These are phyloP conservation scores for Bufo gargarizans DNA, from an alignment of 2,113 vertebrate species.

Conservation along the genomic window DNA sequence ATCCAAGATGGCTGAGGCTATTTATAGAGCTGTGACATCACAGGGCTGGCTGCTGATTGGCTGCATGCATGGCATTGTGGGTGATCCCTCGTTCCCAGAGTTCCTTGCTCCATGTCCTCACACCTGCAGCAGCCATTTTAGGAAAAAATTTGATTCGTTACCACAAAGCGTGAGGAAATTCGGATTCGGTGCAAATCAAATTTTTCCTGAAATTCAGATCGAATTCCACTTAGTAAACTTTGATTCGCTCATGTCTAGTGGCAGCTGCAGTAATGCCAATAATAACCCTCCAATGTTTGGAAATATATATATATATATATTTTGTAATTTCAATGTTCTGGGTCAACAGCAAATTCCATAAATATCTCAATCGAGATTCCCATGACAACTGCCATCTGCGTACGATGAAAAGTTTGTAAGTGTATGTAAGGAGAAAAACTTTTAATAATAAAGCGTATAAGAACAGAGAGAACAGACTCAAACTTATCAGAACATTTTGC, in stretches of 20 bases:
- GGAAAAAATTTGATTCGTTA: too few species aligned
- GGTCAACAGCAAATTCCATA: constrained; percentile 1
- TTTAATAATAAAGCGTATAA: constrained; percentile 17
- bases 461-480: neutral
- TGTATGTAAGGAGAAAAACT: neutral
- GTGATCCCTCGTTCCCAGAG: too few species aligned
- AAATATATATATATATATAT: neutral
- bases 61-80: too few species aligned
- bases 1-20: too few species aligned
- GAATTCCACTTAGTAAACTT: too few species aligned
- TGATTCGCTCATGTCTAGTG: neutral
- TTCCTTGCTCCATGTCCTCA: too few species aligned
- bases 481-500: neutral
- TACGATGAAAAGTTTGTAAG: neutral
- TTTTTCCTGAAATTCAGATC: too few species aligned
- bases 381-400: constrained; percentile 19
- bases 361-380: constrained; percentile 21
- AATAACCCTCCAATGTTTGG: neutral
- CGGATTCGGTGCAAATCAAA: too few species aligned
- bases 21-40: too few species aligned
- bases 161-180: too few species aligned
- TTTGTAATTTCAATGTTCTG: neutral
- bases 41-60: too few species aligned
- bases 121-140: too few species aligned
- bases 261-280: neutral